A percentile compares a stretch with the other conserved stretches of the same genome.
These are phyloP conservation scores for Trachelus iudaicus DNA, from an alignment of 2,888 invertebrate species.

Conservation along the genomic window DNA sequence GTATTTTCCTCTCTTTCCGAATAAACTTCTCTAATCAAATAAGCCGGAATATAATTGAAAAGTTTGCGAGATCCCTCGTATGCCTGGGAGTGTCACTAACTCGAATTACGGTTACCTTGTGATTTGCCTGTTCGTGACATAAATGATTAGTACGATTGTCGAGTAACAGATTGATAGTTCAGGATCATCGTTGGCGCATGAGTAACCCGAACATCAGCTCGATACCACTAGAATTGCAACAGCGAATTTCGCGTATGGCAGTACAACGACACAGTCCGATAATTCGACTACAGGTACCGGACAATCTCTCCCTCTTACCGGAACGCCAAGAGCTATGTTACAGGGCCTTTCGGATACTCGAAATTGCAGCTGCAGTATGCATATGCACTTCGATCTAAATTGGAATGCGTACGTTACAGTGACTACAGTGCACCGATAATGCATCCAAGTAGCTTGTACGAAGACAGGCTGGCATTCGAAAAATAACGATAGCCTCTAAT, in stretches of 20 bases:
- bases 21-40: neutral
- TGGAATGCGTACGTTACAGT: neutral
- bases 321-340: neutral
- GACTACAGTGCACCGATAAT: neutral
- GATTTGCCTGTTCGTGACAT: neutral
- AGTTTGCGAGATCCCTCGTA: neutral
- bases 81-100: neutral
- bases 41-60: neutral
- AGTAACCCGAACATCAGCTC: neutral
- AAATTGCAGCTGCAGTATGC: neutral
- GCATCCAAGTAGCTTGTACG: neutral
- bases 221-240: neutral
- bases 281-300: neutral
- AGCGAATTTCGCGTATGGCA: neutral
- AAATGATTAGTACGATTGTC: neutral
- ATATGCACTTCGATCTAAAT: neutral
- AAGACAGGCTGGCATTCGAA: neutral
- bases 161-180: neutral
- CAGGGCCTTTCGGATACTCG: neutral
- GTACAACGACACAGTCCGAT: neutral
- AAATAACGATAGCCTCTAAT: neutral
- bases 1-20: neutral
- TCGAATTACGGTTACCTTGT: neutral
- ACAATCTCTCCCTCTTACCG: neutral
- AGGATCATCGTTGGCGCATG: neutral